Evolutionary conservation across 2,888 invertebrate genomes (phyloP), one percentile per base, ranked within the genome.

Genomic region (Reticulitermes lucifugus): DNA sequence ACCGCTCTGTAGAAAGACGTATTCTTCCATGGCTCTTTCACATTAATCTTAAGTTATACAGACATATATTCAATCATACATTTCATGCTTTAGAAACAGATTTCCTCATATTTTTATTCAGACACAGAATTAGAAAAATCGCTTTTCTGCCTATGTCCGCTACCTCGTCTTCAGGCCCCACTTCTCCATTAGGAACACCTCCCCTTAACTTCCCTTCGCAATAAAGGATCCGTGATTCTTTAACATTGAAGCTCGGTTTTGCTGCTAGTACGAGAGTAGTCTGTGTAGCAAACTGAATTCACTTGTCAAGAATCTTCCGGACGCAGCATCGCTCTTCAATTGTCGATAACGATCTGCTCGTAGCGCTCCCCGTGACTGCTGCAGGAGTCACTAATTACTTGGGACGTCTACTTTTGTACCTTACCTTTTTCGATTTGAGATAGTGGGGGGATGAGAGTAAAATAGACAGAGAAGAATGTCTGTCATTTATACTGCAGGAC

Each of bases 261-360:
- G 21, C 35, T 41, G 18, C 18, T 25, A 10, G 2, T 25, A 65
- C 1, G 25, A 25, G 73, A 73, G 41, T 9, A 12, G 6, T 73
- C 73, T 41, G 73, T 41, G 22, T 59, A 80, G 35, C 10, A 55
- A 80, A 80, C 60, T 80, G 60, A 80, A 60, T 79, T 79, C 79
- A 25, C 79, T 79, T 79, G 59, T 80, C 60, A 25, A 80, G 80
- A 80, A 29, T 29, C 41, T 21, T 73, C 73, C 60, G 60, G 29
- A 80, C 80, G 80, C n/a, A 80, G 80, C 80, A 60, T 80, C 55
- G 55, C 80, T 80, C 80, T 60, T 80, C 80, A 80, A 80, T 80
- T 80, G 80, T 80, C 80, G 80, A 80, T 80, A 80, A 80, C 51
- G 80, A 80, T 80, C 60, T 80, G 59, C 59, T 80, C 22, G 73